Evolutionary conservation across 1,140 invertebrate genomes (phyloP), one percentile per base, ranked within the genome.

Genomic region (Ceratitis capitata): DNA sequence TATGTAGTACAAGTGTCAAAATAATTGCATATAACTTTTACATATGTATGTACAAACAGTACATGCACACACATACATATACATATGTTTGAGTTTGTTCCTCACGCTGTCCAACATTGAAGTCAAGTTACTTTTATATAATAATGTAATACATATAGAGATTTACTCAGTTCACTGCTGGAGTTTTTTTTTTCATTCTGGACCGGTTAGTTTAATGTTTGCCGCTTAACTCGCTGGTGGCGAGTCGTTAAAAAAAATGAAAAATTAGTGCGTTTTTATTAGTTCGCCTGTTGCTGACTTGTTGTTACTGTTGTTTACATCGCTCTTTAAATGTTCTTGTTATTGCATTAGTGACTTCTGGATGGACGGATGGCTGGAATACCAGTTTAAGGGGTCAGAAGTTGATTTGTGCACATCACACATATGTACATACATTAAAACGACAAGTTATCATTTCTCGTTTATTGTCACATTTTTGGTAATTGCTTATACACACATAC

Each of bases 211-310:
- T 69, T 69, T 69, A 69, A 69, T 69, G 16, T 42, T 69, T 39
- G 64, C 29, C 64, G 64, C 35, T 69, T 69, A 39, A 69, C 35
- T 69, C 14, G 64, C 64, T 42, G 14, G 3, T 39, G 35, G n/a
- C 32, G 39, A 39, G 35, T 69, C 64, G 64, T 69, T 39, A n/a
- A 69, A 9, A 12, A 69, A 39, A 69, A 69, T 32, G 16, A 69
- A 69, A 69, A 69, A 69, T 69, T 69, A 69, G 64, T 69, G 19
- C 64, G 64, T n/a, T 69, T 69, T 69, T 69, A 69, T 69, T 69
- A 69, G 64, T 69, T 69, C 64, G 39, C 64, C 35, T 69, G 64
- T 69, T 69, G 64, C 39, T 69, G 64, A 69, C 64, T 39, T 19
- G 32, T 69, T 69, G 64, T 69, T 69, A 42, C n/a, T 69, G 39